Evolutionary conservation across 2,888 invertebrate genomes (phyloP).

Genomic region (Nomada goodeniana): DNA sequence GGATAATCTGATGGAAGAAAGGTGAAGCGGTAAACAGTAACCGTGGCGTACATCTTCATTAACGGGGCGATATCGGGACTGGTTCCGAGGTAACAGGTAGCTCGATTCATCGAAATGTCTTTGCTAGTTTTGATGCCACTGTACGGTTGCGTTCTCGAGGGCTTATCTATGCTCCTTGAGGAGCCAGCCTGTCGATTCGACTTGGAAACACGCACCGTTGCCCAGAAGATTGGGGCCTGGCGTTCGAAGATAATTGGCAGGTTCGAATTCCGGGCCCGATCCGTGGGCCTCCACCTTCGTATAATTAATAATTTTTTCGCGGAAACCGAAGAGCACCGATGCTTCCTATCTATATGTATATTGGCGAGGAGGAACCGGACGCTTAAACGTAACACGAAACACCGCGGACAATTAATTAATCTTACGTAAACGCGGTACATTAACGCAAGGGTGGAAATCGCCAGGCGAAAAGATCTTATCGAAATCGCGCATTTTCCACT

Average conservation of each 20-base stretch:
- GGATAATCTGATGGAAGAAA: background rate
- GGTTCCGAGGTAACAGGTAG: slow-evolving; percentile 45
- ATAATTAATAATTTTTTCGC: slow-evolving; percentile 81
- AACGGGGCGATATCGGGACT: slow-evolving; percentile 35
- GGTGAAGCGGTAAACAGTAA: slow-evolving; percentile 7
- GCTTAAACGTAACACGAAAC: background rate
- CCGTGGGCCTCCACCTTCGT: slow-evolving; percentile 65
- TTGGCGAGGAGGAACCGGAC: too few species aligned
- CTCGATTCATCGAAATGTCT: slow-evolving; percentile 40
- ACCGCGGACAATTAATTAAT: background rate
- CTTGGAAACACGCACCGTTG: background rate
- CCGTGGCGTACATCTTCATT: slow-evolving; percentile 46
- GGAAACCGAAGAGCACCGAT: slow-evolving; percentile 11
- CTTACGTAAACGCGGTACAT: background rate
- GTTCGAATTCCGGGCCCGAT: slow-evolving; percentile 79
- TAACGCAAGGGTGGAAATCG: slow-evolving; percentile 6
- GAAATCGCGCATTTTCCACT: slow-evolving; percentile 55
- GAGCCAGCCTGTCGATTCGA: background rate
- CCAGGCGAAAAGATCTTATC: slow-evolving; percentile 48
- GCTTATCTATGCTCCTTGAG: slow-evolving; percentile 1
- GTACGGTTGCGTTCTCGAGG: background rate
- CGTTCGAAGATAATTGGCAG: slow-evolving; percentile 79
- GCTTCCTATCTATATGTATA: background rate
- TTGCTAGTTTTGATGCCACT: slow-evolving; percentile 13
- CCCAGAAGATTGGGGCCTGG: slow-evolving; percentile 44